Conservation (phyloP, 2,888 invertebrate species). For the Euplexia lucipara region DNA sequence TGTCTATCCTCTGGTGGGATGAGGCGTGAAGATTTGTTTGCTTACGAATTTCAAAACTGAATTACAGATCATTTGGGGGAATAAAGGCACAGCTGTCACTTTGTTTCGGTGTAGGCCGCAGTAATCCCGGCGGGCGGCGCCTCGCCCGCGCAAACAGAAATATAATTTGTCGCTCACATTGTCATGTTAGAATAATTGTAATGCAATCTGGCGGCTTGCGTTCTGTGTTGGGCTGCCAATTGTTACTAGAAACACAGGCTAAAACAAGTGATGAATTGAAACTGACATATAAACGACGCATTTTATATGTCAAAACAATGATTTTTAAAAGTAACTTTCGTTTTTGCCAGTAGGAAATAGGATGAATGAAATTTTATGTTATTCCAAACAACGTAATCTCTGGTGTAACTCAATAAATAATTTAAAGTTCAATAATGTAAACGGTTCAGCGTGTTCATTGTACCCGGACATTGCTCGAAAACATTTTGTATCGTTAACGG, state of each 20-base stretch:
- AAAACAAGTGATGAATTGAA: too few species aligned
- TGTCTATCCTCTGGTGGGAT: constrained; percentile 42
- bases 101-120: constrained; percentile 57
- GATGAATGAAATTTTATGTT: neutral
- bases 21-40: constrained; percentile 60
- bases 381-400: neutral
- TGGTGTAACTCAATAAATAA: neutral
- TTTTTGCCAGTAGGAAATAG: neutral
- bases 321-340: too few species aligned
- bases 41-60: constrained; percentile 69
- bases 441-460: constrained; percentile 24
- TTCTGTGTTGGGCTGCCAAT: neutral
- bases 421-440: constrained; percentile 36
- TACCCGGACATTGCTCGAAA: constrained; percentile 23
- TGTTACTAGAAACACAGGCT: neutral
- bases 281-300: neutral
- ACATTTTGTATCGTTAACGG: constrained; percentile 50
- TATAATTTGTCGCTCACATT: constrained; percentile 77
- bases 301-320: neutral
- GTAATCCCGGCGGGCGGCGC: constrained; percentile 64
- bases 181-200: constrained; percentile 71
- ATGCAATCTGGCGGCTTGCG: constrained; percentile 50
- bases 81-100: constrained; percentile 71
- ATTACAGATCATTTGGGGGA: constrained; percentile 69
- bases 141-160: constrained; percentile 63